Evolutionary conservation across 2,113 vertebrate genomes (phyloP), one percentile per base, ranked within the genome.

Genomic region (Macaca fascicularis): DNA sequence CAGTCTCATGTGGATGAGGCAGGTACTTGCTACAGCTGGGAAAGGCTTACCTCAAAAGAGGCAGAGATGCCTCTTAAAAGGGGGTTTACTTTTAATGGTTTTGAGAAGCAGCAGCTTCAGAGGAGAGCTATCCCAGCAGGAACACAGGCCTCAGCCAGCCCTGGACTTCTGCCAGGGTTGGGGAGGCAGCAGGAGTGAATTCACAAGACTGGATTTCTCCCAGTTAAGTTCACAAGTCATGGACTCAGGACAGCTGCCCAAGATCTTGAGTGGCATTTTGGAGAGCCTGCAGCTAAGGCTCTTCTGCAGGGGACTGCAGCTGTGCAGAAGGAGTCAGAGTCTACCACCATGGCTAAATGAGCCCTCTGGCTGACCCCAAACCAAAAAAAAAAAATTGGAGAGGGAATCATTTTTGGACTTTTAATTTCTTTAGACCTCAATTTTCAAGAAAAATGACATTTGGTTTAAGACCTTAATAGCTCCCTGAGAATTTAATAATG

Each of bases 401-500:
- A 45, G 61, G 67, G 93, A 93, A 35, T 81, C 32, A 87, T 2
- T 38, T 22, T 67, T 67, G 27, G 16, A 32, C 23, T 57, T 92
- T 90, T 40, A 35, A 98, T 91, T 93, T 90, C 52, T 94, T 50
- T 88, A 72, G 81, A 85, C 78, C 32, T 93, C 23, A 78, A 38
- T 55, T 30, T 86, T 75, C 43, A 67, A 83, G 82, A 72, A 85
- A 76, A 80, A 64, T 9, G n/a, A 79, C 81, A 48, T 80, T 57
- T 93, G 72, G 94, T 89, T 81, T 55, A 43, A 67, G 55, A 76
- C 22, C 95, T 97, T 79, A 90, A 97, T 96, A 91, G 32, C 72
- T 93, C 55, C 23, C 7, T 27, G 32, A 97, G 94, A 98, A 91
- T 96, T 96, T 94, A 97, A 94, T 97, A 94, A 93, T 10, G 4